phyloP scores from a whole-genome alignment of 2,113 vertebrate genomes.

The Rhinopomastus cyanomelas region DNA sequence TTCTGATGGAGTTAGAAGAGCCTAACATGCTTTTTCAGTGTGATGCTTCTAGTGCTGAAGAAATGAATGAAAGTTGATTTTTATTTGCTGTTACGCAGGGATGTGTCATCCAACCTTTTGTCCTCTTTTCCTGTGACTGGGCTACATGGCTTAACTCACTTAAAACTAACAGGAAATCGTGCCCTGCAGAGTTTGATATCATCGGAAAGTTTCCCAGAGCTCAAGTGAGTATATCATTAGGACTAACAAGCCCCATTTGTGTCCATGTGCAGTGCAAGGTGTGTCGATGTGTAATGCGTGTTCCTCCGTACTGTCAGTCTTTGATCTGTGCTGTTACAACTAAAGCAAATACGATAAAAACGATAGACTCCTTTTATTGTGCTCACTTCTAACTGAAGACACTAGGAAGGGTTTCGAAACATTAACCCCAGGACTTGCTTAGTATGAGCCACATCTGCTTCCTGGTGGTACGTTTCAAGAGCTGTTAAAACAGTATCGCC shows the following conservation, averaged over 20 bases:
- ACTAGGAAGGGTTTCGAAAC: conserved; percentile 60
- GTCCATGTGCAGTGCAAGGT: conserved; percentile 72
- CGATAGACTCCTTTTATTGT: conserved; percentile 60
- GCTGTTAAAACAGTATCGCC: conserved; percentile 32
- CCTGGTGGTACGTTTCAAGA: conserved; percentile 52
- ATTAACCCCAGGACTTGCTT: conserved; percentile 51
- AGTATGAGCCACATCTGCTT: conserved; percentile 60
- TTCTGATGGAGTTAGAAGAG: conserved; percentile 23
- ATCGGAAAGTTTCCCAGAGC: conserved; percentile 88
- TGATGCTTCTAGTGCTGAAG: conserved; percentile 36
- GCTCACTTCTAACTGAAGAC: conserved; percentile 62
- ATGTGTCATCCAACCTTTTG: conserved; percentile 92
- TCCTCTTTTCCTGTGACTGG: conserved; percentile 87
- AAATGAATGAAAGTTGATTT: conserved; percentile 61
- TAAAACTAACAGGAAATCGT: conserved; percentile 92
- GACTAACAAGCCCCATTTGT: conserved; percentile 78
- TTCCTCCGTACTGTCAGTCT: conserved; percentile 51
- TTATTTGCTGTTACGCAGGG: conserved; percentile 80
- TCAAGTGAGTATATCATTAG: conserved; percentile 86
- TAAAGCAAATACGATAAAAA: conserved; percentile 68
- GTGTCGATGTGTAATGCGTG: conserved; percentile 60
- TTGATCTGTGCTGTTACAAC: conserved; percentile 63
- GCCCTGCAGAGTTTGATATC: conserved; percentile 86
- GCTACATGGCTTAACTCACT: conserved; percentile 89
- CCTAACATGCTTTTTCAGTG: conserved; percentile 18